Evolutionary conservation across 92 coral and sea anemone species (phyloP), one percentile per base, ranked within the genome.

Genomic region (Siderastrea siderea): DNA sequence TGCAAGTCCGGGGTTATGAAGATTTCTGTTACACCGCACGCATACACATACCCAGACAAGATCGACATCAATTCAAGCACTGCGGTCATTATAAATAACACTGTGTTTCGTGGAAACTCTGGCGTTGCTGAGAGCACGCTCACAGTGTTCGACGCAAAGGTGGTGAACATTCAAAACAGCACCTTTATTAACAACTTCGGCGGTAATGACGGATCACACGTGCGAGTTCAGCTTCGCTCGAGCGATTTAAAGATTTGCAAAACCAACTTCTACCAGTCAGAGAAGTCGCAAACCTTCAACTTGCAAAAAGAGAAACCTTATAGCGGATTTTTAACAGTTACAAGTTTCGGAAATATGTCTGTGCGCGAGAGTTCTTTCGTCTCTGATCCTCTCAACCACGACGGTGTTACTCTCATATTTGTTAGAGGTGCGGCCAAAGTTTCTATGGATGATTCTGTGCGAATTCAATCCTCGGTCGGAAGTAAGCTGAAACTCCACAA

Each of bases 351-450:
- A n/a, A 50, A 51, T 45, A 50, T 84, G 1, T 7, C 6, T 3
- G 50, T 84, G 59, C 48, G 45, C 5, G 80, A 84, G 51, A 84
- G 62, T 13, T 84, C 80, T 44, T 84, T 84, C 60, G 10, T 84
- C 6, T 74, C 58, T 62, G 87, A 84, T 38, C 73, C 62, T 1
- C 4, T 84, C 47, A 74, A 65, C 71, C 16, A 4, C 5, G 75
- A 52, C 47, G 60, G 68, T 7, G 13, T 13, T 0, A 2, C 19
- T 7, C 58, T 85, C 1, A 77, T 85, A 19, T 47, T 77, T 67
- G 89, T 85, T 43, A 54, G 66, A 44, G 84, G 89, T 47, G 89
- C 71, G 7, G 3, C 19, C 38, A 53, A 75, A 1, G 89, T 85
- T 1, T 10, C 3, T 49, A 55, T 85, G 77, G 54, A 77, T 12